Base-by-base conservation (phyloP, 1,140 invertebrate species). In the Euura saliciscinereae region DNA sequence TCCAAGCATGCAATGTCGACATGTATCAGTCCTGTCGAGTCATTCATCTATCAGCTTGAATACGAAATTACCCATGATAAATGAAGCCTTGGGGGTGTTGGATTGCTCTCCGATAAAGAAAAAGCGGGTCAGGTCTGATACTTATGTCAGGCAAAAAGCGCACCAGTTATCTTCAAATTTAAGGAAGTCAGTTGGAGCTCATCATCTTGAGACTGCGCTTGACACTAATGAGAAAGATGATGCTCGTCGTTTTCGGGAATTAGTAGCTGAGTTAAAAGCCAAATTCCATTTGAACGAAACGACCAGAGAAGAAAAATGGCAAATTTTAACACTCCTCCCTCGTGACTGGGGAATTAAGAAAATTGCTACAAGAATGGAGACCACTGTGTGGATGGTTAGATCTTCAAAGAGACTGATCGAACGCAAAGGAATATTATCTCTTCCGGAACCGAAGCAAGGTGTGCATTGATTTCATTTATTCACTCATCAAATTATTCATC, bases 271-370 rank as follows among this genome's bases (percentile, higher is more conserved):
- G 28, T 73, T 75, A 51, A 71, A 45, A 71, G 71, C 73, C 11
- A 75, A 73, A 71, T 75, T 73, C 68, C 8, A 74, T 43, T 64
- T 10, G 3, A 3, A 66, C 4, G 42, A 70, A 2, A 73, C 72
- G 2, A 59, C 7, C 7, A 46, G 44, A 43, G 46, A 66, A n/a
- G 8, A 67, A 45, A 66, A 71, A 46, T 44, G 66, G 11, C 73
- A 74, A 71, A 74, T 74, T 43, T 71, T 74, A 45, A 74, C 73
- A 3, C n/a, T 71, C 2, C 13, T 74, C 4, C 69, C 73, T 4
- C 6, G 7, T n/a, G 28, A 43, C n/a, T 74, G 69, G 73, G 51
- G 69, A 46, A 45, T 42, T 11, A 44, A 74, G 3, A 67, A 66
- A 45, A 71, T 74, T 70, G 45, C n/a, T 28, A 44, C 66, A 13